These are phyloP conservation scores for Artibeus jamaicensis DNA, from an alignment of 2,797 vertebrate genomes.

Conservation along the genomic window DNA sequence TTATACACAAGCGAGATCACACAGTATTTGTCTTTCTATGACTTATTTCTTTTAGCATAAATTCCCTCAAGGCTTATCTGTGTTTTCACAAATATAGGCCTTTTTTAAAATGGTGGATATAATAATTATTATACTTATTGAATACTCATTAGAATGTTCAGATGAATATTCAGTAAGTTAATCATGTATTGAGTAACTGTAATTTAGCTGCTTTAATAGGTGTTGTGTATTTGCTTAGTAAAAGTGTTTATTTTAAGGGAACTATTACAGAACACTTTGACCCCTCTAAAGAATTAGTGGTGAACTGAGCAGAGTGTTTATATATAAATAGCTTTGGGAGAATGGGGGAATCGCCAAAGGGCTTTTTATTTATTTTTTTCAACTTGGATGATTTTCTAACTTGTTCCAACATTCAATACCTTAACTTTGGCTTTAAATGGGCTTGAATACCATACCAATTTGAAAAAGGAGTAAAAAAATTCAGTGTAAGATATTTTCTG, in stretches of 20 bases:
- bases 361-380: not conserved
- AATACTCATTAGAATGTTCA: not conserved
- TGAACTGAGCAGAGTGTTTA: not conserved
- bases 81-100: not conserved
- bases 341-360: not conserved
- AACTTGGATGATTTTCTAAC: not conserved
- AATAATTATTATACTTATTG: not conserved
- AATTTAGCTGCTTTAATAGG: not conserved
- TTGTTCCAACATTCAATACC: not conserved
- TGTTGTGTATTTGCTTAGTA: not conserved
- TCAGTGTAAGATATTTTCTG: not conserved
- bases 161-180: not conserved
- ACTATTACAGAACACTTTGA: not conserved
- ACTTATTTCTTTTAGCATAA: not conserved
- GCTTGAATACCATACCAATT: not conserved
- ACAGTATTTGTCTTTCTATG: not conserved
- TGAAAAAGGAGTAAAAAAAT: not conserved
- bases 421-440: not conserved
- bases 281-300: not conserved
- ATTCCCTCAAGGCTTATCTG: not conserved
- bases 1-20: not conserved
- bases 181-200: not conserved
- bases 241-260: not conserved
- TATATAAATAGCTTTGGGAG: not conserved
- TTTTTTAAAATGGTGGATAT: not conserved